Base-by-base conservation (phyloP, 2,113 vertebrate species). In the Lophius piscatorius region DNA sequence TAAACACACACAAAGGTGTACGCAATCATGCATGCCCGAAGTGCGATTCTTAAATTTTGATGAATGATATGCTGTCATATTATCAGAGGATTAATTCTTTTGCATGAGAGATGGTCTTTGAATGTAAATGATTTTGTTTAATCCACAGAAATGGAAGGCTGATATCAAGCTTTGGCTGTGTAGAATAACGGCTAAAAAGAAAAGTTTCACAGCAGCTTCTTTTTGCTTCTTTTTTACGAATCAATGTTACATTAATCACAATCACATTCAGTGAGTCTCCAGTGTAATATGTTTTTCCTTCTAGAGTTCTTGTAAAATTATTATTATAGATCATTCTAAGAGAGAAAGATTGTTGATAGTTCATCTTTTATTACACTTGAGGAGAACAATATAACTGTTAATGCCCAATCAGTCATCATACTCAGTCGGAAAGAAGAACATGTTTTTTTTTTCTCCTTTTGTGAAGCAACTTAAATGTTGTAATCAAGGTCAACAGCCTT, bases 241-340 rank as follows among this genome's bases (percentile, higher is more conserved):
- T 61, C 14, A 42, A 20, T 14, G 24, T 61, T 62, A 38, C 40
- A 46, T 56, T 48, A n/a, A n/a, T n/a, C n/a, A 73, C 26, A 34
- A 35, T 57, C 40, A 7, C 33, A 60, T n/a, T 5, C 18, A 35
- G 10, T n/a, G 16, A 41, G 26, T 29, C 9, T 31, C 22, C 23
- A 26, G n/a, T 50, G 38, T 57, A 23, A n/a, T n/a, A 46, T 52
- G 17, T 46, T 28, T 45, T 63, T 57, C 16, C 38, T 18, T 33
- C 21, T 17, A 6, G 41, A 77, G 31, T 71, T 49, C 56, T 63
- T 29, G 44, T 41, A 22, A 52, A n/a, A n/a, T n/a, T n/a, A n/a
- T n/a, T n/a, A n/a, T n/a, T n/a, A n/a, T n/a, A n/a, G n/a, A n/a
- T n/a, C n/a, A n/a, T n/a, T n/a, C n/a, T n/a, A n/a, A n/a, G n/a